Conservation (phyloP, 2,888 invertebrate genomes). For the Asteroscopus sphinx region DNA sequence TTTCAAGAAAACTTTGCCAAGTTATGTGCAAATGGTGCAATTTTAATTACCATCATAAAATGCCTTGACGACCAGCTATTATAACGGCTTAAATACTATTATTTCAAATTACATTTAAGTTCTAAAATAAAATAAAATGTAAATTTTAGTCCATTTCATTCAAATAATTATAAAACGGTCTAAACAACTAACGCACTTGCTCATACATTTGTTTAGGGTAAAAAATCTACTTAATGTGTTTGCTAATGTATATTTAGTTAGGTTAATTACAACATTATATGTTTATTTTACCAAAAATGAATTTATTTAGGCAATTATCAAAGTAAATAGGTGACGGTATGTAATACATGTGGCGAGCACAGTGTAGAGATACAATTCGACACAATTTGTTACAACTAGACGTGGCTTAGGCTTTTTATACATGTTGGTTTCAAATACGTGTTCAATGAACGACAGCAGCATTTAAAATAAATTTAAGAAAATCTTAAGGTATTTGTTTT, state of each 20-base stretch:
- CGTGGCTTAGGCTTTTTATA: not conserved
- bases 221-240: constrained; percentile 11
- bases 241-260: constrained; percentile 31
- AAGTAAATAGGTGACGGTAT: not conserved
- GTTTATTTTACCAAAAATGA: constrained; percentile 20
- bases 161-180: constrained; percentile 9
- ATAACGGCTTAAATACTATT: not conserved
- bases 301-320: constrained; percentile 24
- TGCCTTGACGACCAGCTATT: not conserved
- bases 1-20: constrained; percentile 11
- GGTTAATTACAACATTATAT: constrained; percentile 23
- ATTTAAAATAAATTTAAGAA: not conserved
- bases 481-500: no score
- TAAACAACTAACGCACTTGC: constrained; percentile 10
- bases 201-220: constrained; percentile 32
- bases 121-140: no score
- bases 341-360: no score
- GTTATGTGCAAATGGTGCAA: constrained; percentile 13
- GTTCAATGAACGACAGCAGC: no score
- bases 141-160: not conserved
- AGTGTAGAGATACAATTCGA: no score
- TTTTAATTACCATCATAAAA: constrained; percentile 26
- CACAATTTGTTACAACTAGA: no score
- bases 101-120: not conserved
- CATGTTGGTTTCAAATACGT: no score